phyloP scores from a whole-genome alignment of 1,140 invertebrate species.

The Galleria mellonella region DNA sequence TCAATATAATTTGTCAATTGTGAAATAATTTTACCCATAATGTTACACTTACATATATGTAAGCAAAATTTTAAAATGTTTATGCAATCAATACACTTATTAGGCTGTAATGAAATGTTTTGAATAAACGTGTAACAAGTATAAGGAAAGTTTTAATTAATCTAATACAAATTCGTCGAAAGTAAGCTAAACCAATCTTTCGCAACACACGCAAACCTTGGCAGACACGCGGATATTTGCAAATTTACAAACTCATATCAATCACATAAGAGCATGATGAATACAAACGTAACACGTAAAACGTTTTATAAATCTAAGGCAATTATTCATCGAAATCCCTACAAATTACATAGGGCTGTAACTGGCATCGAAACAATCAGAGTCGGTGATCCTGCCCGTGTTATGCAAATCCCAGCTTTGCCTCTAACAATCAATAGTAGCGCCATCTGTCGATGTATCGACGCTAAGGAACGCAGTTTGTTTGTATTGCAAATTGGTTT shows the following conservation, averaged over 20 bases:
- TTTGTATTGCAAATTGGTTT: slow-evolving; percentile 12
- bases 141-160: too few relatives aligned
- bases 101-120: too few relatives aligned
- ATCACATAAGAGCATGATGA: neutral
- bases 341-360: slow-evolving; percentile 54
- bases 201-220: too few relatives aligned
- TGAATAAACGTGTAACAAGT: too few relatives aligned
- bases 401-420: slow-evolving; percentile 61
- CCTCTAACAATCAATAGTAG: slow-evolving; percentile 47
- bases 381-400: slow-evolving; percentile 51
- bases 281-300: slow-evolving; percentile 14
- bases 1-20: too few relatives aligned
- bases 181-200: too few relatives aligned
- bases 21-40: too few relatives aligned
- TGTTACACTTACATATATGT: too few relatives aligned
- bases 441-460: slow-evolving; percentile 21
- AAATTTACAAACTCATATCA: neutral
- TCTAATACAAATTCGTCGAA: too few relatives aligned
- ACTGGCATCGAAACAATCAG: slow-evolving; percentile 58
- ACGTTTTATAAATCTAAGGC: slow-evolving; percentile 31
- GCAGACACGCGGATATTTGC: too few relatives aligned
- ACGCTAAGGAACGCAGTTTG: slow-evolving; percentile 14
- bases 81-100: too few relatives aligned
- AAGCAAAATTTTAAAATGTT: too few relatives aligned
- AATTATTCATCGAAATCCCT: slow-evolving; percentile 54